Evolutionary conservation across 2,113 vertebrate species (phyloP), one percentile per base, ranked within the genome.

Genomic region (Noturus placidus): DNA sequence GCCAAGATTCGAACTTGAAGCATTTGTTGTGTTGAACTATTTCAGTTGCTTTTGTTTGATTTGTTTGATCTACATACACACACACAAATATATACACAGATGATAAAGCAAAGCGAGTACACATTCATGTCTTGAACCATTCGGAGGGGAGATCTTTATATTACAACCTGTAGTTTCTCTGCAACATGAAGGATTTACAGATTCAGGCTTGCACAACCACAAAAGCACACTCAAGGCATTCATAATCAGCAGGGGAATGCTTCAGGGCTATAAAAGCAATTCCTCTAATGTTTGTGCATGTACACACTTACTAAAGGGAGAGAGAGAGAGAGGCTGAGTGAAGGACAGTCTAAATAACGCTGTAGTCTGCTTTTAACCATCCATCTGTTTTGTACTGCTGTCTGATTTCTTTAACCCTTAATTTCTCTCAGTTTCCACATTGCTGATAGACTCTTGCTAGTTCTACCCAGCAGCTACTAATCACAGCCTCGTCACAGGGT

Each of bases 141-240:
- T 83, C 35, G n/a, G 0, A 33, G 30, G 57, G 20, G 70, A 83
- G 79, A 86, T 83, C 54, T 65, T 72, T 56, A 46, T 79, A 86
- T 86, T 69, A 50, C 42, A 72, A 65, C 38, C 65, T 35, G 65
- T 30, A 56, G 33, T 27, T 56, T 42, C 50, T 2, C 77, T 22
- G 22, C 20, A 67, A 57, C 30, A 56, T 35, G 42, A n/a, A 25
- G 25, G n/a, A 72, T 76, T 52, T 3, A 46, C 35, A 57, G 30
- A 57, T 61, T 50, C 59, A 80, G 33, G 46, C 27, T 54, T 54
- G 38, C 20, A 54, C 82, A n/a, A n/a, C 10, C 8, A 33, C 74
- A 30, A 46, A 85, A 61, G 70, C 61, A 79, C 67, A 72, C 14
- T 72, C 30, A 2, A 25, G 7, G 52, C 67, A 38, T 70, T 69